Evolutionary conservation across 2,888 invertebrate species (phyloP).

Genomic region (Drosophila meridiana): DNA sequence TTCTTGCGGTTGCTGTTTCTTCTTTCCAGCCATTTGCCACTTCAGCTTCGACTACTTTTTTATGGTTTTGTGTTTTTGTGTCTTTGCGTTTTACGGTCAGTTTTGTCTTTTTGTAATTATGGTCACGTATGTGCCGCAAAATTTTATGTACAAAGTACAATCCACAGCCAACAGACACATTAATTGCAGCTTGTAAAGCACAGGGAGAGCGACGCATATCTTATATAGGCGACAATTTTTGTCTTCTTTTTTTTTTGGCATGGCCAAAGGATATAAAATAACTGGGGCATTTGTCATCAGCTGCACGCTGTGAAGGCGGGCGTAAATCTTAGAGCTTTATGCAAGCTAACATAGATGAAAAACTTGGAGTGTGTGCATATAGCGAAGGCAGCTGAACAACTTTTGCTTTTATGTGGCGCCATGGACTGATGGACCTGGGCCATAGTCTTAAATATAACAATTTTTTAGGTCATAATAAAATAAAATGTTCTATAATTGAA

Average conservation of each 20-base stretch:
- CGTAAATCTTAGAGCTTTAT: not conserved
- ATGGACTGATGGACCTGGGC: not conserved
- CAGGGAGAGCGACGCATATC: slow-evolving; percentile 3
- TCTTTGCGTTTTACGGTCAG: slow-evolving; percentile 54
- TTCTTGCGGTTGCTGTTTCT: slow-evolving; percentile 4
- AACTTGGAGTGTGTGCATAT: not conserved
- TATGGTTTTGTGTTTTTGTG: slow-evolving; percentile 31
- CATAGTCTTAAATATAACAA: not conserved
- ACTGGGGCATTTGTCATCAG: slow-evolving; percentile 33
- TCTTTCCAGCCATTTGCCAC: slow-evolving; percentile 30
- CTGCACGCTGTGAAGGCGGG: not conserved
- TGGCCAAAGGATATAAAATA: slow-evolving; percentile 12
- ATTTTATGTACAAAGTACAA: slow-evolving; percentile 58
- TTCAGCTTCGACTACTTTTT: slow-evolving; percentile 55
- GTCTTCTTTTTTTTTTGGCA: not conserved
- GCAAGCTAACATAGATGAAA: not conserved
- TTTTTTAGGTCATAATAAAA: too few relatives aligned
- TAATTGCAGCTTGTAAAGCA: slow-evolving; percentile 64
- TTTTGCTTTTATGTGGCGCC: not conserved
- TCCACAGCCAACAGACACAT: slow-evolving; percentile 47
- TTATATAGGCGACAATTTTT: slow-evolving; percentile 31
- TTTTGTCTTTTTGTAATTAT: slow-evolving; percentile 67
- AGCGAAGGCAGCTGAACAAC: not conserved
- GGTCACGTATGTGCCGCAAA: slow-evolving; percentile 72
- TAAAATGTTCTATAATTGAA: too few relatives aligned